Conservation (phyloP, 2,113 vertebrate species). For the Riparia riparia region DNA sequence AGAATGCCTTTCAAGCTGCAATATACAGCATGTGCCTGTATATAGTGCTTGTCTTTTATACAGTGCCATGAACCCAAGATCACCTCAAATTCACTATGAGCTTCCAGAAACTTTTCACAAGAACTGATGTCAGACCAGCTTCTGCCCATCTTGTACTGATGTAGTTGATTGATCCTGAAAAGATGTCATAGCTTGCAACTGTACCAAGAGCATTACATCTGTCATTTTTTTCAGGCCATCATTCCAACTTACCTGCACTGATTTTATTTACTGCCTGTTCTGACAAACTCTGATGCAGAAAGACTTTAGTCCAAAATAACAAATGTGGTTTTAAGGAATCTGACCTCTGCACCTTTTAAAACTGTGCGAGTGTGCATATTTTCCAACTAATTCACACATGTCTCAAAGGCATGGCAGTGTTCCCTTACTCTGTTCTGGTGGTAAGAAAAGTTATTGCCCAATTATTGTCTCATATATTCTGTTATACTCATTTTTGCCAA, state of each 20-base stretch:
- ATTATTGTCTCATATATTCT: neutral
- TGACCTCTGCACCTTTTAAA: neutral
- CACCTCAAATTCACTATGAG: neutral
- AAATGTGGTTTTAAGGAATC: neutral
- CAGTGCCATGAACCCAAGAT: neutral
- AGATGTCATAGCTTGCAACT: neutral
- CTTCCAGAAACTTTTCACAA: neutral
- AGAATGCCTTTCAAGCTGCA: neutral
- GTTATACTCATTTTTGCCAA: neutral
- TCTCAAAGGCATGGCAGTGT: neutral
- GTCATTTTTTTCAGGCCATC: neutral
- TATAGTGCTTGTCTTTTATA: neutral
- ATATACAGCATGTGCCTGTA: neutral
- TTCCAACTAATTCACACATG: neutral
- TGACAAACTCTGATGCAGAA: neutral
- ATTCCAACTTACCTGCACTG: neutral
- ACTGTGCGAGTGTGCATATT: neutral
- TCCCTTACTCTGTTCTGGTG: neutral
- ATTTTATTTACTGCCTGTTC: neutral
- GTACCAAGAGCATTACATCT: neutral
- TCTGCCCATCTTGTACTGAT: neutral
- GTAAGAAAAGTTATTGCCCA: neutral
- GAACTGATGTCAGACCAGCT: neutral
- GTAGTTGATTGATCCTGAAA: neutral
- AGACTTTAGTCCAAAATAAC: neutral